phyloP scores from a whole-genome alignment of 2,113 vertebrate genomes.

The Lampris incognitus region DNA sequence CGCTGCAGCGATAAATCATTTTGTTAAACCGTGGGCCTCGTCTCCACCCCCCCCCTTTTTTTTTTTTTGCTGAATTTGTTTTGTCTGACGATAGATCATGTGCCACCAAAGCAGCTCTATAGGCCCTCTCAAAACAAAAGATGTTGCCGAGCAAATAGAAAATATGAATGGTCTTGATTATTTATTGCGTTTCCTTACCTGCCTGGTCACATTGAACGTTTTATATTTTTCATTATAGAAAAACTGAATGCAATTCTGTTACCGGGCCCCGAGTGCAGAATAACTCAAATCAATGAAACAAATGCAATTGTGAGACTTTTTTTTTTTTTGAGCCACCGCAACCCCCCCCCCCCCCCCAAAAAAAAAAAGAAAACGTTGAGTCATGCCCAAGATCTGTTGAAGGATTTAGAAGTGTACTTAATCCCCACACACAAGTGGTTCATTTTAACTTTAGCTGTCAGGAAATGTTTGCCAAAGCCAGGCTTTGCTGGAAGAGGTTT shows the following conservation, averaged over 20 bases:
- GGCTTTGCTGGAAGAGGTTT: not conserved
- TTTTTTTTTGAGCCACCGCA: not conserved
- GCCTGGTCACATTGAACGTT: not conserved
- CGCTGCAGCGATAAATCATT: slow-evolving; percentile 66
- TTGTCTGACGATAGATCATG: slow-evolving; percentile 28
- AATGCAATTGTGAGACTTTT: not conserved
- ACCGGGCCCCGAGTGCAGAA: not conserved
- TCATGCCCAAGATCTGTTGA: too few relatives aligned
- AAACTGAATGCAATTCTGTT: not conserved
- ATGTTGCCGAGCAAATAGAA: not conserved
- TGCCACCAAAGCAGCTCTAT: slow-evolving; percentile 2
- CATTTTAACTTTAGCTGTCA: not conserved
- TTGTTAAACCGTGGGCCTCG: slow-evolving; percentile 48
- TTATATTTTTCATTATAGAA: not conserved
- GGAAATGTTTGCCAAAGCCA: not conserved
- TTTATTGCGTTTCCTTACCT: not conserved
- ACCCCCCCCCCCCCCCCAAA: not conserved
- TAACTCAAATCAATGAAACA: not conserved
- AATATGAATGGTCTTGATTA: not conserved
- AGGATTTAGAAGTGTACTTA: too few relatives aligned
- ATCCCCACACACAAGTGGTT: not conserved
- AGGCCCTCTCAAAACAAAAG: slow-evolving; percentile 12
- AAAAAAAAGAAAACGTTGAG: not conserved
- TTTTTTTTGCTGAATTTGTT: slow-evolving; percentile 20
- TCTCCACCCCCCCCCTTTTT: not conserved